Base-by-base conservation (phyloP, 1,140 invertebrate species). In the Meloidogyne chitwoodi region DNA sequence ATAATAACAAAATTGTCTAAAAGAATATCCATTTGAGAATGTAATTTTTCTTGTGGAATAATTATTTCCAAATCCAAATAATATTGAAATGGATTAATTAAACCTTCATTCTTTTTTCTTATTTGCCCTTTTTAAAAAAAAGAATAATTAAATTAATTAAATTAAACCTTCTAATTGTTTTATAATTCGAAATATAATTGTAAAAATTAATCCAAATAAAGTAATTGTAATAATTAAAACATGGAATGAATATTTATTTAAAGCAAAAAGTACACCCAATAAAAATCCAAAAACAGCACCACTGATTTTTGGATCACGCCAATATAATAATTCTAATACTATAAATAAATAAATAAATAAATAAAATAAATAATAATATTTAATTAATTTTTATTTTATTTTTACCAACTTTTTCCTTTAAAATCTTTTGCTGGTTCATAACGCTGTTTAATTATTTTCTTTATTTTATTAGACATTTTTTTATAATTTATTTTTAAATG, bases 11-110 rank as follows among this genome's bases (percentile, higher is more conserved):
- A 87, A 88, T 97, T 93, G 66, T 92, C 91, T 44, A 94, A 91
- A 72, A 93, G 91, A 76, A 92, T 90, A 85, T 93, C 92, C 26
- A 93, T 92, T 79, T 94, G 90, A 86, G 93, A 91, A 88, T 94
- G 92, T 69, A 94, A 92, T 89, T 93, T 93, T 81, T 96, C 93
- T 86, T 92, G 91, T 24, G 93, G 91, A 85, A 96, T 88, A 81
- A 91, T 90, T 77, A 77, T 29, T 31, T 97, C 94, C 83, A 92
- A 83, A 79, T 96, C 94, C 88, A 96, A 90, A 85, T 93, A 91
- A 83, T 93, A 92, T 56, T 85, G 81, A 92, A 98, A 98, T 75
- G 96, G 95, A 89, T 98, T 94, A 87, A 93, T 94, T 87, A 96
- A 94, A 83, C 93, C 92, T 26, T 73, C 71, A 27, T 41, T 41